Evolutionary conservation across 2,888 invertebrate species (phyloP).

Genomic region (Rhagonycha fulva): DNA sequence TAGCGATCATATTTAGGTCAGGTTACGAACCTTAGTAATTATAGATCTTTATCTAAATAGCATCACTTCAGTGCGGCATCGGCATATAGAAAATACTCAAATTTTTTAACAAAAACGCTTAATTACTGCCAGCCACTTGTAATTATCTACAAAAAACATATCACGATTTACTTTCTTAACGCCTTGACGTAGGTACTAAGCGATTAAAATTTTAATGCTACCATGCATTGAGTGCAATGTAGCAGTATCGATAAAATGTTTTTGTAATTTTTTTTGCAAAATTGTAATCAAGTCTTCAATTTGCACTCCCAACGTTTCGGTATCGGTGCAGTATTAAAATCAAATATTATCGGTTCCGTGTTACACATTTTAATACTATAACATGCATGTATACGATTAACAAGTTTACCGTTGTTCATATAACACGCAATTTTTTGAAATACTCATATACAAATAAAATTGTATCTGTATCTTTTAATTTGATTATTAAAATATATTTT

Average conservation of each 20-base stretch:
- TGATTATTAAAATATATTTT: not conserved
- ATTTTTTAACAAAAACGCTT: not conserved
- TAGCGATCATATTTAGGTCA: constrained; percentile 5
- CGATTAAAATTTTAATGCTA: not conserved
- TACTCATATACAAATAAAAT: not conserved
- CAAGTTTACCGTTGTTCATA: not conserved
- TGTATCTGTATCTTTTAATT: not conserved
- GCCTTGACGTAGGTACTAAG: not conserved
- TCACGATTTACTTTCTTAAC: not conserved
- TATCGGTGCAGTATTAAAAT: not conserved
- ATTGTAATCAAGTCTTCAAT: not conserved
- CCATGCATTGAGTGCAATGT: not conserved
- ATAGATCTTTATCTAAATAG: constrained; percentile 3
- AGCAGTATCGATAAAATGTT: not conserved
- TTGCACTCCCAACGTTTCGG: not conserved
- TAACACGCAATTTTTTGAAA: not conserved
- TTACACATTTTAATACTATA: not conserved
- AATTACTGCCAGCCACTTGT: not conserved
- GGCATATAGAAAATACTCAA: not conserved
- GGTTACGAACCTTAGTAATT: constrained; percentile 4
- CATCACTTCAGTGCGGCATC: not conserved
- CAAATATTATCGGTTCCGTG: not conserved
- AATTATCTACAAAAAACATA: not conserved
- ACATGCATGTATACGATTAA: not conserved
- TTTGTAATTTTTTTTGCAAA: not conserved